Conservation (phyloP, 1,140 invertebrate genomes). For the Aphaenogaster floridana region DNA sequence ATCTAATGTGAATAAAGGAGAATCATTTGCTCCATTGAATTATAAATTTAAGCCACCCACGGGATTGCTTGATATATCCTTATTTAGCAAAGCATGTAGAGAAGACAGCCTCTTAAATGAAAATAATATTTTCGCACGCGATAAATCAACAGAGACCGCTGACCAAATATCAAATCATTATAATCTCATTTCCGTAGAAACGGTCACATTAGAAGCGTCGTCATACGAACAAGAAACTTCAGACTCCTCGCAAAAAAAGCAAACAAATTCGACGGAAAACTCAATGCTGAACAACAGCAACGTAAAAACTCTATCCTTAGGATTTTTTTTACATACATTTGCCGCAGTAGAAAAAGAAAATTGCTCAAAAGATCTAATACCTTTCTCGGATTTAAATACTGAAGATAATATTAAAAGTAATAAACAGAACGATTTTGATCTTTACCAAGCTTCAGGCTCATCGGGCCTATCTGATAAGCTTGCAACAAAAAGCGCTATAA, state of each 20-base stretch:
- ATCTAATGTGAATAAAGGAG: not conserved
- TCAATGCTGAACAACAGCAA: not conserved
- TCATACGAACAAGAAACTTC: not conserved
- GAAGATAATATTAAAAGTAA: slow-evolving; percentile 85
- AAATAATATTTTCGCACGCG: not conserved
- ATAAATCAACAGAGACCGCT: not conserved
- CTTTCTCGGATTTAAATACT: slow-evolving; percentile 78
- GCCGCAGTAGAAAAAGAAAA: not conserved
- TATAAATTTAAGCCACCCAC: slow-evolving; percentile 74
- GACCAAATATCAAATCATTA: not conserved
- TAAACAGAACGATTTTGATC: slow-evolving; percentile 80
- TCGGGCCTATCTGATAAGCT: slow-evolving; percentile 52
- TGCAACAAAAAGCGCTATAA: slow-evolving; percentile 78
- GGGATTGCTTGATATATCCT: not conserved
- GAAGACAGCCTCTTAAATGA: not conserved
- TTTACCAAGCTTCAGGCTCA: not conserved
- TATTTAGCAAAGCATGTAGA: too few relatives aligned
- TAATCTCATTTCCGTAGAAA: not conserved
- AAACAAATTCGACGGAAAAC: not conserved
- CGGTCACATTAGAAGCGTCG: not conserved
- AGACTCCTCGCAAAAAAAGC: not conserved
- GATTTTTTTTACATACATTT: not conserved
- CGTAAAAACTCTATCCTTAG: not conserved
- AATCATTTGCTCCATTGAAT: slow-evolving; percentile 74
- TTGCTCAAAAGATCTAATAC: slow-evolving; percentile 31